A percentile compares a stretch with the other conserved stretches of the same genome.
Evolutionary conservation across 2,797 vertebrate species (phyloP).

Genomic region (Hemibagrus guttatus): DNA sequence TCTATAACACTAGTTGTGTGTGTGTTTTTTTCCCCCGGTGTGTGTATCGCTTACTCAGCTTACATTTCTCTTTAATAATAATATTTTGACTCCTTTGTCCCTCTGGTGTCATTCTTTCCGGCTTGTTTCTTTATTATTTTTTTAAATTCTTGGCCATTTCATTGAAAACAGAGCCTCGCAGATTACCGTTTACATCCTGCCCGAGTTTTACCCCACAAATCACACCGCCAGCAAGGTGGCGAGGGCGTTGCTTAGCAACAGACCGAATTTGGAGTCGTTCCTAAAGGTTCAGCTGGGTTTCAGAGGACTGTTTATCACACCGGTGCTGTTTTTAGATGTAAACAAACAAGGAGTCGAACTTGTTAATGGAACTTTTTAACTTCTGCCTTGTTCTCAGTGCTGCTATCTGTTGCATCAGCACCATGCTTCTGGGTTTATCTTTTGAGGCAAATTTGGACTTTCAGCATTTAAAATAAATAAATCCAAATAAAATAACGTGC

Average conservation of each 20-base stretch:
- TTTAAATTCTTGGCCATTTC: constrained; percentile 38
- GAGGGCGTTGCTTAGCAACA: constrained; percentile 80
- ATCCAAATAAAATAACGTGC: neutral
- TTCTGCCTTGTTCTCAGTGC: neutral
- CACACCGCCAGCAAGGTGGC: constrained; percentile 66
- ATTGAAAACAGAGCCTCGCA: constrained; percentile 52
- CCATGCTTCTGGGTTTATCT: neutral
- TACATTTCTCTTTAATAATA: too few species aligned
- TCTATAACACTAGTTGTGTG: neutral
- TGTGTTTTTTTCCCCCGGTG: neutral
- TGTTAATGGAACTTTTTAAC: constrained; percentile 9
- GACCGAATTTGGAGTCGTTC: constrained; percentile 65
- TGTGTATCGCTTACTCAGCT: neutral
- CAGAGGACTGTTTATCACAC: neutral
- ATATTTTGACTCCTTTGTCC: neutral
- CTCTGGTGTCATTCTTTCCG: neutral
- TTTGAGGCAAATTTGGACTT: neutral
- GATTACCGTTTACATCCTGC: constrained; percentile 65
- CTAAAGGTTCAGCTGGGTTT: constrained; percentile 23
- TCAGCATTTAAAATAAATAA: neutral
- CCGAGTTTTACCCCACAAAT: constrained; percentile 66
- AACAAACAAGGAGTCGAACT: neutral
- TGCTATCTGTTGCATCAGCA: neutral
- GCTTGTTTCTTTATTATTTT: neutral
- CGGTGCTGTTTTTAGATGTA: neutral